Evolutionary conservation across 2,888 invertebrate species (phyloP).

Genomic region (Idaea dimidiata): DNA sequence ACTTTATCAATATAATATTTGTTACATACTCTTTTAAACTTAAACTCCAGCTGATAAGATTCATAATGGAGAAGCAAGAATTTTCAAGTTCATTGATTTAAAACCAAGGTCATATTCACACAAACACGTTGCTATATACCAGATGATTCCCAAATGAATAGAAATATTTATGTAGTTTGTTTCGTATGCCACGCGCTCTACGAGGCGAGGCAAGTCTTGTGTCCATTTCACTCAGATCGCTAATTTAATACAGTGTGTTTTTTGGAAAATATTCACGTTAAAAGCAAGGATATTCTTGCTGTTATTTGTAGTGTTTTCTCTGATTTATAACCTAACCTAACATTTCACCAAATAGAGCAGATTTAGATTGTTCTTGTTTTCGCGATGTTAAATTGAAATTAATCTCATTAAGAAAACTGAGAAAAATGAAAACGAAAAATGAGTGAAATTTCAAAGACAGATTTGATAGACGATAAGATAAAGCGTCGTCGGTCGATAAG

Average conservation of each 20-base stretch:
- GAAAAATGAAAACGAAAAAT: too few relatives aligned
- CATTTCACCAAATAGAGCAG: background rate
- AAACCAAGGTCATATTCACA: background rate
- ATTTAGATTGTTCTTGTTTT: too few relatives aligned
- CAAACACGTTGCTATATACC: background rate
- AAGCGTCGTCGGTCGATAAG: background rate
- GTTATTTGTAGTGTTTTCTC: too few relatives aligned
- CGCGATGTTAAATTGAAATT: too few relatives aligned
- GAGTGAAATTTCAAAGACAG: background rate
- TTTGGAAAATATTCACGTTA: too few relatives aligned
- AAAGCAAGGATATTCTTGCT: too few relatives aligned
- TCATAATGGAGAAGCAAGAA: background rate
- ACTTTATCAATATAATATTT: background rate
- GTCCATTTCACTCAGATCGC: background rate
- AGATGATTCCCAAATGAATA: background rate
- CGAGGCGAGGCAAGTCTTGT: background rate
- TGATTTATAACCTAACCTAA: too few relatives aligned
- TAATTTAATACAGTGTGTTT: background rate
- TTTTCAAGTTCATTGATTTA: background rate
- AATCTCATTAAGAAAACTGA: too few relatives aligned
- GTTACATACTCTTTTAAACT: background rate
- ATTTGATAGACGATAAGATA: background rate
- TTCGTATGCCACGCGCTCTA: background rate
- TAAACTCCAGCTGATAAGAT: background rate
- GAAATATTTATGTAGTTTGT: background rate